Conservation (phyloP, 2,888 invertebrate genomes). For the Autographa gamma region DNA sequence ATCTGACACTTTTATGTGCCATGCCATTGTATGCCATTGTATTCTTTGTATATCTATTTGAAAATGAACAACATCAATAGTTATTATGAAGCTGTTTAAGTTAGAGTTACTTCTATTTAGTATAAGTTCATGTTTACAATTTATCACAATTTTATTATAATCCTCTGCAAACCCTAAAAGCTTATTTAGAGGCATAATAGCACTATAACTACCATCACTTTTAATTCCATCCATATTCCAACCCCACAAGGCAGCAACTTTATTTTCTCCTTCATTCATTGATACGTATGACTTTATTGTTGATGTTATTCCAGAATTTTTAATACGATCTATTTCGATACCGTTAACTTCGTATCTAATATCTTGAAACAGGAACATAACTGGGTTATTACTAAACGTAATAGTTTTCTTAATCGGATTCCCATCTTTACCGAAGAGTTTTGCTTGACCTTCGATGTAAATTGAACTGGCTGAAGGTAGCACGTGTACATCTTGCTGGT, state of each 20-base stretch:
- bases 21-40: slow-evolving; percentile 39
- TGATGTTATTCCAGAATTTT: slow-evolving; percentile 23
- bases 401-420: slow-evolving; percentile 8
- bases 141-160: slow-evolving; percentile 70
- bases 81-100: slow-evolving; percentile 53
- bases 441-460: slow-evolving; percentile 31
- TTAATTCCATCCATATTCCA: slow-evolving; percentile 51
- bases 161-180: slow-evolving; percentile 56
- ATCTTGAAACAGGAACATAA: slow-evolving; percentile 36
- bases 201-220: slow-evolving; percentile 52
- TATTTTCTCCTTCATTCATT: slow-evolving; percentile 54
- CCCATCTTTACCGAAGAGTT: neutral
- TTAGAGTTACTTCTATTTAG: slow-evolving; percentile 63
- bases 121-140: slow-evolving; percentile 72
- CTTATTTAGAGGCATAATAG: slow-evolving; percentile 23
- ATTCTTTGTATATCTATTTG: slow-evolving; percentile 42
- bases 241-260: slow-evolving; percentile 51
- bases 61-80: slow-evolving; percentile 26
- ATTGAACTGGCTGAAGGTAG: slow-evolving; percentile 45
- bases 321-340: slow-evolving; percentile 39
- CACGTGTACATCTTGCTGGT: slow-evolving; percentile 16
- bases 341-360: slow-evolving; percentile 39
- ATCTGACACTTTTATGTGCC: slow-evolving; percentile 6
- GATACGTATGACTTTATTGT: slow-evolving; percentile 30
- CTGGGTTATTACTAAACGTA: slow-evolving; percentile 28